Evolutionary conservation across 2,797 vertebrate genomes (phyloP), one percentile per base, ranked within the genome.

Genomic region (Peromyscus melanophrys): DNA sequence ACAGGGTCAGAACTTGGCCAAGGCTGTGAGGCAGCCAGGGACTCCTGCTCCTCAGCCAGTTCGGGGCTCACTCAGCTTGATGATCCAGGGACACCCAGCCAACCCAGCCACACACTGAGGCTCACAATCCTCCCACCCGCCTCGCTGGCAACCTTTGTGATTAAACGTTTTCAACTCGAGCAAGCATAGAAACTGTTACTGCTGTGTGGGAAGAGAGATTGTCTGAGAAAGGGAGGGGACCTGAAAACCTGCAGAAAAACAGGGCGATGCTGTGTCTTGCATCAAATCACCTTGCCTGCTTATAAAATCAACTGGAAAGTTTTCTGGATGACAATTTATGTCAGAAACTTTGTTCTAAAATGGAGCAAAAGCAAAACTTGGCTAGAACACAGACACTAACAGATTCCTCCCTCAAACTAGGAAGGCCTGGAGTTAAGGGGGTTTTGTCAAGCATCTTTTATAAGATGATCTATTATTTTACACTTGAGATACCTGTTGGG

Each of bases 371-470:
- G 67, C 46, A 77, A 77, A 85, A 89, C 27, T n/a, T 34, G 3
- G 10, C 43, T 27, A 59, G 27, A 65, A 34, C 92, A 31, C 8
- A 93, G 78, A 89, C 29, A 46, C 3, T 11, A 67, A 8, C 46
- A 1, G 1, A 1, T 46, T 43, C n/a, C 52, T 34, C 46, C 27
- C 43, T 6, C 75, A 25, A 75, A 81, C 81, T 14, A 17, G 59
- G 78, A 40, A 71, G 37, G 37, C 14, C 65, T 81, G 31, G 27
- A 76, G 43, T 63, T 57, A 6, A 67, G 16, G 16, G 2, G 6
- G 12, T 90, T 85, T 46, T 80, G 75, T 25, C 12, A 40, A 85
- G 73, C 10, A 85, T 29, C 52, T 95, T 85, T 92, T 89, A 65
- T 43, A 83, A 82, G 40, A 65, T 17, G 37, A 73, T 52, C 77